Conservation (phyloP, 2,888 invertebrate genomes). For the Tetranychus truncatus region DNA sequence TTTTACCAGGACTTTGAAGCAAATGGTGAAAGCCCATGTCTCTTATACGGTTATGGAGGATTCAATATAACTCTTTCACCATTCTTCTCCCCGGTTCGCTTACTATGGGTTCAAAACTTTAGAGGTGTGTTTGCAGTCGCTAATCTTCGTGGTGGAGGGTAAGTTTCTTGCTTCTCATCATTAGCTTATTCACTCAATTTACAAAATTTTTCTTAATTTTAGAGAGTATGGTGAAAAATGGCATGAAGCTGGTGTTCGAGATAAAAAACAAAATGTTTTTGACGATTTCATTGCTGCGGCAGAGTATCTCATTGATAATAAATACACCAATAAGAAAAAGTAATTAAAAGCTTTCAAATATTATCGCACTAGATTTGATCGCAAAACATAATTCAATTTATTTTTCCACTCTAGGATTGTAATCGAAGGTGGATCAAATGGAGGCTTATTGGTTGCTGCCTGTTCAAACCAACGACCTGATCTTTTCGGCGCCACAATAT, state of each 20-base stretch:
- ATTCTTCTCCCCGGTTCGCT: slow-evolving; percentile 62
- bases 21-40: slow-evolving; percentile 56
- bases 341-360: slow-evolving; percentile 23
- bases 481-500: slow-evolving; percentile 47
- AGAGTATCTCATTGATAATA: slow-evolving; percentile 58
- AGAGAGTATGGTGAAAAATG: slow-evolving; percentile 93
- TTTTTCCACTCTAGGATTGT: slow-evolving; percentile 39
- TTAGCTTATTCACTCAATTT: background rate
- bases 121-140: slow-evolving; percentile 74
- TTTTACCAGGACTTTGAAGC: slow-evolving; percentile 41
- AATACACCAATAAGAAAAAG: slow-evolving; percentile 55
- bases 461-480: slow-evolving; percentile 87
- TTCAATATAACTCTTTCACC: slow-evolving; percentile 85
- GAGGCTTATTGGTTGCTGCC: slow-evolving; percentile 84
- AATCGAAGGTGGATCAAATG: slow-evolving; percentile 90
- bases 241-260: slow-evolving; percentile 77
- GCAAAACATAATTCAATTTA: background rate
- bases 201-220: slow-evolving; percentile 13
- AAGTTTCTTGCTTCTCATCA: slow-evolving; percentile 26
- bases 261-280: slow-evolving; percentile 90
- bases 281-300: slow-evolving; percentile 88
- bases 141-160: slow-evolving; percentile 92
- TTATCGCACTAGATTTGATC: background rate
- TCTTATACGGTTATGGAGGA: slow-evolving; percentile 91
- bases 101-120: slow-evolving; percentile 74